Evolutionary conservation across 1,140 invertebrate species (phyloP).

Genomic region (Pseudomyrmex dendroicus): DNA sequence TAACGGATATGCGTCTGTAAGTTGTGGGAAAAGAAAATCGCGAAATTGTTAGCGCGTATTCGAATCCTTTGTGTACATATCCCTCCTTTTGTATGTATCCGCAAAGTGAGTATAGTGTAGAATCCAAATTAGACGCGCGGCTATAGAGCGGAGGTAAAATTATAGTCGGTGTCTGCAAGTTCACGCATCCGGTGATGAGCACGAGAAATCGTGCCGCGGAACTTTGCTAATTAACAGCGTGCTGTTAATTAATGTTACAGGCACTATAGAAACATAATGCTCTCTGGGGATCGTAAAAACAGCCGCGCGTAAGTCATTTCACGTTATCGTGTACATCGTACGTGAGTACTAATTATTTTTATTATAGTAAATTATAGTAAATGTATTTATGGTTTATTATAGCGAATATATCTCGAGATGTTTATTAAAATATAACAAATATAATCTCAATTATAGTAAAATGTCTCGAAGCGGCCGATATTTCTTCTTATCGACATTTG

Average conservation of each 20-base stretch:
- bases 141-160: constrained; percentile 39
- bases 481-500: too few relatives aligned
- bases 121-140: constrained; percentile 40
- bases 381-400: background rate
- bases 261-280: constrained; percentile 44
- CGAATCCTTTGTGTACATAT: constrained; percentile 5
- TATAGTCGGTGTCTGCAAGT: constrained; percentile 34
- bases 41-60: background rate
- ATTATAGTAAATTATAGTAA: constrained; percentile 1
- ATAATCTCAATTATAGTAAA: too few relatives aligned
- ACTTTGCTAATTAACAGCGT: constrained; percentile 73
- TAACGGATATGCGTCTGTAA: background rate
- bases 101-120: constrained; percentile 15
- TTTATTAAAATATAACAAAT: too few relatives aligned
- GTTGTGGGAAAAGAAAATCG: background rate
- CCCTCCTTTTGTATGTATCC: background rate
- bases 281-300: constrained; percentile 9
- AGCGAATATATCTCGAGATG: too few relatives aligned
- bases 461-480: too few relatives aligned
- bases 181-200: constrained; percentile 27
- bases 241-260: constrained; percentile 72
- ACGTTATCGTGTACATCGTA: background rate
- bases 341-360: background rate
- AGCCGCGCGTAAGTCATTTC: constrained; percentile 42
- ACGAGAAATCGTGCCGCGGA: constrained; percentile 50